Base-by-base conservation (phyloP, 2,113 vertebrate species). In the Setophaga coronata region DNA sequence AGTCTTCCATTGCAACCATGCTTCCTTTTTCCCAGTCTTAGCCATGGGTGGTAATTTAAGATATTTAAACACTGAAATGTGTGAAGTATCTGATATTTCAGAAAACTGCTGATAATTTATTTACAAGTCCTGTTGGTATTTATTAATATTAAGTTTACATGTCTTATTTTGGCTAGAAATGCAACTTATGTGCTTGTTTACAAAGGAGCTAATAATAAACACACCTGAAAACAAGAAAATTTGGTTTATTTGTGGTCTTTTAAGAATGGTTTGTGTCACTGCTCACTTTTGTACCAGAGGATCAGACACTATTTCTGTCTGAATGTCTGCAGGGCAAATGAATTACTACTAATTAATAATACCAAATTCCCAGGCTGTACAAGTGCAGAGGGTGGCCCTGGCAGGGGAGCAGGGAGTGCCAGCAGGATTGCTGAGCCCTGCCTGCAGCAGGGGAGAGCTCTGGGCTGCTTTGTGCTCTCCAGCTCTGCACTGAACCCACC, bases 81-180 rank as follows among this genome's bases (percentile, higher is more conserved):
- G 33, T 78, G 34, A 92, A 81, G 60, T 81, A 83, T 88, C 85
- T 96, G 92, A 78, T 89, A 83, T 92, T 96, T 94, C 88, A 93
- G 92, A 93, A 81, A 86, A 67, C 21, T 61, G 18, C 24, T 73
- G 45, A 43, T 24, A 72, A 58, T 76, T n/a, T 61, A 69, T 28
- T 54, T 50, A 42, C 29, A 83, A 58, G 40, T 60, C 23, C 50
- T 62, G 11, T 53, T 87, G 61, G 19, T 73, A 70, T 82, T 95
- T 94, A 82, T 69, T 79, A 56, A 50, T 94, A 78, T 65, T 79
- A 56, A 58, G 18, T 50, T 33, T 42, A 71, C 0, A 0, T 19
- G 33, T 82, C 45, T 85, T 85, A 60, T 81, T 90, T 87, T 57
- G 66, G 25, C 43, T 88, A 56, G 17, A 60, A 95, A 92, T 56